Percentiles rank a stretch among this genome's conserved stretches.
phyloP scores from a whole-genome alignment of 2,113 vertebrate species.

The Brachypteracias leptosomus region DNA sequence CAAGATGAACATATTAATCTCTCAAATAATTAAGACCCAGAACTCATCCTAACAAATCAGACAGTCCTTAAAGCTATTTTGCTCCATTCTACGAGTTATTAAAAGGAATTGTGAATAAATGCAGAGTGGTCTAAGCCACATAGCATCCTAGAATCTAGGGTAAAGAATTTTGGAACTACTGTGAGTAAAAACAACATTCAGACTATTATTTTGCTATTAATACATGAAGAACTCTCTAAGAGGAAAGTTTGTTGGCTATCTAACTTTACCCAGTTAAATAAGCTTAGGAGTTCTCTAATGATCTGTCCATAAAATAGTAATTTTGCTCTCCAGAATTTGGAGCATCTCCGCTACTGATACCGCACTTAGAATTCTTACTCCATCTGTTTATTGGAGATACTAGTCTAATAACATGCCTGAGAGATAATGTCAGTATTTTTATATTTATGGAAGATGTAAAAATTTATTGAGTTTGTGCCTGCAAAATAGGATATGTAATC shows the following conservation, averaged over 20 bases:
- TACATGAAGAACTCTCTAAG: neutral
- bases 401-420: neutral
- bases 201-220: neutral
- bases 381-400: neutral
- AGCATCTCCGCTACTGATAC: neutral
- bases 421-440: neutral
- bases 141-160: neutral
- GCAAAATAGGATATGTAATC: neutral
- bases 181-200: neutral
- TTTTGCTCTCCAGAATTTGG: neutral
- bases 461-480: neutral
- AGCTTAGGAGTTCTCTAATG: neutral
- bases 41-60: neutral
- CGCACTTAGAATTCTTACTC: neutral
- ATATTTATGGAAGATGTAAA: neutral
- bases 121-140: neutral
- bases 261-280: neutral
- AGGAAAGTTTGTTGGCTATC: neutral
- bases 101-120: neutral
- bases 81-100: neutral
- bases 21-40: neutral
- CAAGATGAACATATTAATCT: neutral
- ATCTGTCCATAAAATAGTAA: neutral
- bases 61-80: neutral
- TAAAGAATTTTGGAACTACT: neutral